phyloP scores from a whole-genome alignment of 1,140 invertebrate genomes.

The Drosophila paulistorum region DNA sequence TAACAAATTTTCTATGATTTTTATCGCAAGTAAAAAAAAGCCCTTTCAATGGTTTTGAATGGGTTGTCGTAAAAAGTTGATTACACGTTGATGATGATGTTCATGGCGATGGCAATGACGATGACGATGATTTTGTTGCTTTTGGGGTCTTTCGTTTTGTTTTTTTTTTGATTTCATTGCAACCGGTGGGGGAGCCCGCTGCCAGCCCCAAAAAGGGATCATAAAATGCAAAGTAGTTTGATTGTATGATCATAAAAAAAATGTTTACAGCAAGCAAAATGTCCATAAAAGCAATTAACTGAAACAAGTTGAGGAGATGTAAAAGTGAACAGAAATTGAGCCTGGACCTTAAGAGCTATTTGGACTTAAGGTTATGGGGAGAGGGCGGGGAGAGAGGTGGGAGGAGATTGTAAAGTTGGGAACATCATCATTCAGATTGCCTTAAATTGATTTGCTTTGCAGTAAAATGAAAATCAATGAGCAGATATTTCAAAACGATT shows the following conservation, averaged over 20 bases:
- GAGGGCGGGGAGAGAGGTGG: not conserved
- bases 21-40: conserved; percentile 58
- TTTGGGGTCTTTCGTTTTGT: not conserved
- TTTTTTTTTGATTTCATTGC: conserved; percentile 17
- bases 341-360: conserved; percentile 26
- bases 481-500: conserved; percentile 41
- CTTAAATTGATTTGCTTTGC: conserved; percentile 52
- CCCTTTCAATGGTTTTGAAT: conserved; percentile 54
- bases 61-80: conserved; percentile 56
- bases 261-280: conserved; percentile 61
- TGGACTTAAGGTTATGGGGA: conserved; percentile 4
- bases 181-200: conserved; percentile 9
- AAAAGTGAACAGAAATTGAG: conserved; percentile 23
- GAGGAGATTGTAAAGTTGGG: not conserved
- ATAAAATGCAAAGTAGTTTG: conserved; percentile 78
- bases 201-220: conserved; percentile 27
- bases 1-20: conserved; percentile 74
- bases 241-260: conserved; percentile 70
- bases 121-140: not conserved
- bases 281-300: conserved; percentile 72
- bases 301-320: conserved; percentile 40
- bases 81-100: conserved; percentile 20
- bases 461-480: conserved; percentile 11
- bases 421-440: conserved; percentile 5
- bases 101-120: not conserved